Evolutionary conservation across 2,888 invertebrate species (phyloP).

Genomic region (Polydrusus cervinus): DNA sequence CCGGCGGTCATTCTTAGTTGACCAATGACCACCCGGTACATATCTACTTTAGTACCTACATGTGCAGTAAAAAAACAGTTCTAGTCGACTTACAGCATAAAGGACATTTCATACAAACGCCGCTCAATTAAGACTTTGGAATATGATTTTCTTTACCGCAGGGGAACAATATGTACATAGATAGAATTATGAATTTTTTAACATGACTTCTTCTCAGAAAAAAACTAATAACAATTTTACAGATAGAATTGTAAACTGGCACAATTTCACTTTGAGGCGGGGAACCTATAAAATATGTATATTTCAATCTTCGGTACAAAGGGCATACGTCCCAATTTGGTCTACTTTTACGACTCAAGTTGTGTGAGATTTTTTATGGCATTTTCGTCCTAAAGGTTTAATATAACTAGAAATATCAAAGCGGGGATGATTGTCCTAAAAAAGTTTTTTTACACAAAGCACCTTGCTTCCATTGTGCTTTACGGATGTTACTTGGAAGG

Average conservation of each 20-base stretch:
- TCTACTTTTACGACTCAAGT: neutral
- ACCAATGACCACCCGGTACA: too few species aligned
- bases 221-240: neutral
- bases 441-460: neutral
- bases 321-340: constrained; percentile 2
- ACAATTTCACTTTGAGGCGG: neutral
- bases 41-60: too few species aligned
- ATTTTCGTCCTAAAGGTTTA: neutral
- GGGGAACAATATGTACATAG: too few species aligned
- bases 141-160: too few species aligned
- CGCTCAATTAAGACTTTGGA: too few species aligned
- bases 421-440: neutral
- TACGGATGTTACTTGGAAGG: too few species aligned
- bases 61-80: too few species aligned
- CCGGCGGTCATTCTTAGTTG: too few species aligned
- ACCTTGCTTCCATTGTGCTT: neutral
- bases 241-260: neutral
- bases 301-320: constrained; percentile 10
- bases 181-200: neutral
- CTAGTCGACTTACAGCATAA: too few species aligned
- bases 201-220: neutral
- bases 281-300: constrained; percentile 18
- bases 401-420: constrained; percentile 3
- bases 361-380: neutral
- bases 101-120: too few species aligned